Percentiles rank a stretch among this genome's conserved stretches.
phyloP scores from a whole-genome alignment of 2,113 vertebrate species.

The Danio rerio region GRCz12tu NC_133196.1:22520001-22520500 shows the following conservation, averaged over 20 bases:
- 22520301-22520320: background rate
- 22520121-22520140: conserved; percentile 95
- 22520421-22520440: too few species aligned
- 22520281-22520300: background rate
- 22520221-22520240: background rate
- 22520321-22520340: background rate
- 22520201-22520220: conserved; percentile 93
- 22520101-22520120: conserved; percentile 90
- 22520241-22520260: background rate
- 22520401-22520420: too few species aligned
- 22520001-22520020: too few species aligned
- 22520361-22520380: too few species aligned
- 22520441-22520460: too few species aligned
- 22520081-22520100: conserved; percentile 88
- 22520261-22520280: background rate
- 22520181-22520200: conserved; percentile 95
- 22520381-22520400: too few species aligned
- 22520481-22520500: too few species aligned
- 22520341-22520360: background rate
- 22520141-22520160: conserved; percentile 90
- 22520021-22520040: background rate
- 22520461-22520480: too few species aligned
- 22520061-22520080: conserved; percentile 96
- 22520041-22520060: conserved; percentile 71
- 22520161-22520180: conserved; percentile 88